Conservation (phyloP, 1,140 invertebrate genomes). For the Papilio dardanus region DNA sequence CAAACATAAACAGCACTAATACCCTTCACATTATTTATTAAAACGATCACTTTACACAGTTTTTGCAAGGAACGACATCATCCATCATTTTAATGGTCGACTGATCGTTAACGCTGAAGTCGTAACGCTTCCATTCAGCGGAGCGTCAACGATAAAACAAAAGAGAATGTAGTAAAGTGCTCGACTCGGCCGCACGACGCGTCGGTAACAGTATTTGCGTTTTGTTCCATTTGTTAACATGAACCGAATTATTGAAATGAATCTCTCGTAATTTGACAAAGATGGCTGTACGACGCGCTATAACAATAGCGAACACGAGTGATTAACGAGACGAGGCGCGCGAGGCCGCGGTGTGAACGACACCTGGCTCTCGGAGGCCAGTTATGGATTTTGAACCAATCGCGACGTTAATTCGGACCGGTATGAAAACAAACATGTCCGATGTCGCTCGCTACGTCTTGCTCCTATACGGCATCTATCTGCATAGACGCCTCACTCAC, state of each 20-base stretch:
- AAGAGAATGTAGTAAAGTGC: constrained; percentile 77
- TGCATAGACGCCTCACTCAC: constrained; percentile 68
- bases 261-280: constrained; percentile 81
- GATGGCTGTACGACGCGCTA: constrained; percentile 80
- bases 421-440: constrained; percentile 82
- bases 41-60: constrained; percentile 75
- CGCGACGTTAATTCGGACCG: constrained; percentile 82
- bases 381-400: constrained; percentile 83
- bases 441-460: constrained; percentile 74
- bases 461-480: constrained; percentile 66
- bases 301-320: constrained; percentile 82
- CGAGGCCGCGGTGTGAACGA: constrained; percentile 83
- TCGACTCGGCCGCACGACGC: constrained; percentile 64
- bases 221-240: constrained; percentile 76
- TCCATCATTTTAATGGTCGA: constrained; percentile 81
- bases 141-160: constrained; percentile 78
- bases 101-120: constrained; percentile 76
- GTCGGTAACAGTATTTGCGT: constrained; percentile 63
- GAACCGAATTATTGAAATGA: constrained; percentile 76
- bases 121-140: constrained; percentile 78
- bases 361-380: constrained; percentile 82
- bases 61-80: constrained; percentile 78
- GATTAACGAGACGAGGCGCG: constrained; percentile 82
- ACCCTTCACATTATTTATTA: constrained; percentile 78
- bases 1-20: constrained; percentile 75